These are phyloP conservation scores for Stomatorhinus walkeri DNA, from an alignment of 2,797 vertebrate species.

Conservation along the genomic window DNA sequence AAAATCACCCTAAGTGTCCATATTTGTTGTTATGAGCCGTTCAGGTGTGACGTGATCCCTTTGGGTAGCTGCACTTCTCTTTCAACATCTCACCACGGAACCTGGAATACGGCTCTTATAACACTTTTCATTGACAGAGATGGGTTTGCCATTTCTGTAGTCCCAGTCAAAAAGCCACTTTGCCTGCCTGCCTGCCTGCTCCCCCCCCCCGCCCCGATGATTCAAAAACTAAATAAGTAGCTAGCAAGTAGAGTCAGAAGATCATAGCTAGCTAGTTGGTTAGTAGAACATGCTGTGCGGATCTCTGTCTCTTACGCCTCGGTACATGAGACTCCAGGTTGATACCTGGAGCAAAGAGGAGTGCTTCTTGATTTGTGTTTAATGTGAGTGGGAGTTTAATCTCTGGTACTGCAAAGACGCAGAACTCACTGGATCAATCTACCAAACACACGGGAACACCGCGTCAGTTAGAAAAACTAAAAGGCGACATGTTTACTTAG, in stretches of 20 bases:
- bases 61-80: neutral
- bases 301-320: neutral
- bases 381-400: neutral
- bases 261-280: neutral
- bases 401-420: neutral
- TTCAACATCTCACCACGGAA: neutral
- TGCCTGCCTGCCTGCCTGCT: too few species aligned
- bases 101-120: neutral
- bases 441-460: neutral
- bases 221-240: neutral
- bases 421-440: neutral
- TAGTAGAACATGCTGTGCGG: neutral
- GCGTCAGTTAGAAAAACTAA: neutral
- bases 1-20: neutral
- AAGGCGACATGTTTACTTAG: neutral
- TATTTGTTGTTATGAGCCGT: neutral
- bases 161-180: neutral
- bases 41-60: neutral
- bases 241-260: neutral
- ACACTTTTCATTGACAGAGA: too few species aligned
- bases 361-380: neutral
- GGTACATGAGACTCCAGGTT: neutral
- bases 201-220: neutral
- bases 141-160: neutral
- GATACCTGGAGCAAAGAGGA: neutral